These are phyloP conservation scores for Coryphaenoides rupestris DNA, from an alignment of 2,113 vertebrate species.

Conservation along the genomic window DNA sequence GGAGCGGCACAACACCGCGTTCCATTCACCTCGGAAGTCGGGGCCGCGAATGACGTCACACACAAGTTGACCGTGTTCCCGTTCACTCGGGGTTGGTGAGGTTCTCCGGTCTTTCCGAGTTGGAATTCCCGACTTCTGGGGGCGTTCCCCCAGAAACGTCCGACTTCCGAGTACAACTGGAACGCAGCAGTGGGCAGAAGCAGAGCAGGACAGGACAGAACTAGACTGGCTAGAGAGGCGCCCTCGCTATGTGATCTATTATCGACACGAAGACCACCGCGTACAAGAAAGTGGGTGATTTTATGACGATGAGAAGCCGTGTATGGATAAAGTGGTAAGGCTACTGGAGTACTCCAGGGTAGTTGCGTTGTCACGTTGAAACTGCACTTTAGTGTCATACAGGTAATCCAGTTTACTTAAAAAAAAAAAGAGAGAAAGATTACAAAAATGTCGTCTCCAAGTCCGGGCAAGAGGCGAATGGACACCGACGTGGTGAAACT, in stretches of 20 bases:
- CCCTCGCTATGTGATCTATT: not conserved
- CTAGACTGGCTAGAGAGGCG: constrained; percentile 32
- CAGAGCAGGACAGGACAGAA: constrained; percentile 55
- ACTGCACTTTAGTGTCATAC: not conserved
- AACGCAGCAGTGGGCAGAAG: constrained; percentile 53
- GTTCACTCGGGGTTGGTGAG: too few species aligned
- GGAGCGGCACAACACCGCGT: too few species aligned
- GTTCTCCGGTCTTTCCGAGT: too few species aligned
- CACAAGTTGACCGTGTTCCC: too few species aligned
- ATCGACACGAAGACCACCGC: constrained; percentile 5
- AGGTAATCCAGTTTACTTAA: not conserved
- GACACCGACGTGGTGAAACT: constrained; percentile 87
- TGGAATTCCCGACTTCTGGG: too few species aligned
- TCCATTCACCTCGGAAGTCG: too few species aligned
- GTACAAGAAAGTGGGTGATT: constrained; percentile 50
- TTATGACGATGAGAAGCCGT: constrained; percentile 34
- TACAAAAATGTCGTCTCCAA: constrained; percentile 80
- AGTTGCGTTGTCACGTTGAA: not conserved
- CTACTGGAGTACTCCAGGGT: constrained; percentile 9
- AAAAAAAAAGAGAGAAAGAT: constrained; percentile 13
- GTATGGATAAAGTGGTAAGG: constrained; percentile 48
- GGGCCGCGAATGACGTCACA: too few species aligned
- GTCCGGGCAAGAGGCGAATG: constrained; percentile 85
- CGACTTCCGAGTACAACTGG: too few species aligned
- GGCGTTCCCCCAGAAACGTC: constrained; percentile 33